Conservation (phyloP, 1,140 invertebrate species). For the Mamestra configurata region DNA sequence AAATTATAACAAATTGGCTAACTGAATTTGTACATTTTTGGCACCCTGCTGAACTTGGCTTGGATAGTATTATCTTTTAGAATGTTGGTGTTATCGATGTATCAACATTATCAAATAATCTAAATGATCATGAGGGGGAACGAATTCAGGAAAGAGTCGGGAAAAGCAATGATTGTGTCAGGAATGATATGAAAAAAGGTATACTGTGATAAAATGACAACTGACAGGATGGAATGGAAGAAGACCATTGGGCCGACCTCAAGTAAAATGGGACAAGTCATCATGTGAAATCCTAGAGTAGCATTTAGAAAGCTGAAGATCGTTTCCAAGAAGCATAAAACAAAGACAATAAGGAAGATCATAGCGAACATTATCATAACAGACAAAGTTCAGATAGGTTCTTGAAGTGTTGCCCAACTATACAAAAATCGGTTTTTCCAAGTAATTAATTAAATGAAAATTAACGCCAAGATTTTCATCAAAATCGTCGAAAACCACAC, state of each 20-base stretch:
- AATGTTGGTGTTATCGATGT: not conserved
- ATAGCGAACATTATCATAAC: not conserved
- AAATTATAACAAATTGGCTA: constrained; percentile 48
- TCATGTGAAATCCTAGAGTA: too few species aligned
- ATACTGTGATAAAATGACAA: too few species aligned
- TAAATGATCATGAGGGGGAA: not conserved
- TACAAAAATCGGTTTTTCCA: not conserved
- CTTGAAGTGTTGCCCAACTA: not conserved
- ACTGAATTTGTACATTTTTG: constrained; percentile 13
- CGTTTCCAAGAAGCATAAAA: not conserved
- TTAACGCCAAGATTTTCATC: too few species aligned
- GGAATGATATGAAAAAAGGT: too few species aligned
- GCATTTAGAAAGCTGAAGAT: too few species aligned
- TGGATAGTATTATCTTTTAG: not conserved
- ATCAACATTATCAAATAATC: not conserved
- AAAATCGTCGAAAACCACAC: not conserved
- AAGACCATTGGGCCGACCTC: too few species aligned
- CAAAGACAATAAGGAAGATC: not conserved
- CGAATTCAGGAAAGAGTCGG: not conserved
- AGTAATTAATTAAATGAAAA: too few species aligned
- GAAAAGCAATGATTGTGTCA: not conserved
- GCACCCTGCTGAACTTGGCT: not conserved
- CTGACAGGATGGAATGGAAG: too few species aligned
- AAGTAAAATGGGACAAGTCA: too few species aligned
- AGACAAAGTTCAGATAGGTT: not conserved